Percentiles rank a stretch among this genome's conserved stretches.
Evolutionary conservation across 2,888 invertebrate genomes (phyloP).

Genomic region (Mycalesis mineus): DNA sequence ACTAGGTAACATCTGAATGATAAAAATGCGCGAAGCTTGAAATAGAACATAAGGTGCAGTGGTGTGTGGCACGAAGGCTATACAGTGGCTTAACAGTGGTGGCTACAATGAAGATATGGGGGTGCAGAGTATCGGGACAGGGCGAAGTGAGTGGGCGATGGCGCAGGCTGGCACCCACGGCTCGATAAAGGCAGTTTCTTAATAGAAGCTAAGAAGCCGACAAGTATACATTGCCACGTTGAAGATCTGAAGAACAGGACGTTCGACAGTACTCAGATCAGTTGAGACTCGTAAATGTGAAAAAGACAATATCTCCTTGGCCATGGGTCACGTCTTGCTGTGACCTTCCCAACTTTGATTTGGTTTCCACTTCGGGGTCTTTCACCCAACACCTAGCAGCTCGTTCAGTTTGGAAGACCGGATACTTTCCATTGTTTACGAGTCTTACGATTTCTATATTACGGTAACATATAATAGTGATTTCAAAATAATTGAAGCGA

Average conservation of each 20-base stretch:
- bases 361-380: slow-evolving; percentile 88
- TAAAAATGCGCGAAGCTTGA: slow-evolving; percentile 61
- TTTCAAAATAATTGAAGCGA: slow-evolving; percentile 34
- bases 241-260: slow-evolving; percentile 43
- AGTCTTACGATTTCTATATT: slow-evolving; percentile 27
- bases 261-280: slow-evolving; percentile 42
- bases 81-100: slow-evolving; percentile 44
- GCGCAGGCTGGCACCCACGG: slow-evolving; percentile 76
- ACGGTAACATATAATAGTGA: slow-evolving; percentile 32
- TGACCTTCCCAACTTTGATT: slow-evolving; percentile 88
- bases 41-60: slow-evolving; percentile 51
- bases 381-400: slow-evolving; percentile 74
- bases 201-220: slow-evolving; percentile 64
- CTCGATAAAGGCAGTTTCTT: slow-evolving; percentile 64
- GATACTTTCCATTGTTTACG: slow-evolving; percentile 31
- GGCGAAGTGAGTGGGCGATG: slow-evolving; percentile 55
- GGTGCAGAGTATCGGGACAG: slow-evolving; percentile 52
- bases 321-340: slow-evolving; percentile 84
- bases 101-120: slow-evolving; percentile 52
- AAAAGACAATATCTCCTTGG: slow-evolving; percentile 58
- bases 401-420: slow-evolving; percentile 59
- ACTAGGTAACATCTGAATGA: slow-evolving; percentile 43
- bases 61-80: slow-evolving; percentile 56
- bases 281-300: slow-evolving; percentile 42
- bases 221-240: slow-evolving; percentile 55